Conservation (phyloP, 1,140 invertebrate genomes). For the Brachionus koreanus region DNA sequence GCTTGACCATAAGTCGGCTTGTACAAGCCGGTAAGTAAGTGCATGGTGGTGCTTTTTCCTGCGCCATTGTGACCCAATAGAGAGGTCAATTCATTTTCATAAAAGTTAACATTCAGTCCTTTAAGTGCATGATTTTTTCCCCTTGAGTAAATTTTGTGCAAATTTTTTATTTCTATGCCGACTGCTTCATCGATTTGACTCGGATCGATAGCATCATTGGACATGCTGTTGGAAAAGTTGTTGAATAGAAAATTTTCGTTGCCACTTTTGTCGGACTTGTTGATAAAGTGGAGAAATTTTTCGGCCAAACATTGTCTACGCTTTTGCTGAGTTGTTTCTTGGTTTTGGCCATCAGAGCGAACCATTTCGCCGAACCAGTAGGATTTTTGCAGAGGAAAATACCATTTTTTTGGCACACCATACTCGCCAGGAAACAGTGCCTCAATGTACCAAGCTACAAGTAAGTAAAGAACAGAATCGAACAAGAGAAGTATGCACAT, state of each 20-base stretch:
- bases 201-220: not conserved
- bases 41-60: conserved; percentile 63
- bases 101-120: conserved; percentile 64
- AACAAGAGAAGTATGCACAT: conserved; percentile 61
- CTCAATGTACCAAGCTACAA: conserved; percentile 65
- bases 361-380: conserved; percentile 61
- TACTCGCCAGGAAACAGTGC: conserved; percentile 65
- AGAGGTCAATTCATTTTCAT: conserved; percentile 65
- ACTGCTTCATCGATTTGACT: conserved; percentile 49
- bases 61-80: conserved; percentile 67
- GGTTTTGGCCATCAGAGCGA: not conserved
- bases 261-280: not conserved
- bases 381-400: conserved; percentile 57
- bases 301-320: not conserved
- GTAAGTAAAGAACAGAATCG: conserved; percentile 60
- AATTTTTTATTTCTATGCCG: conserved; percentile 65
- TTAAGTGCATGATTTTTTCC: conserved; percentile 64
- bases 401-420: conserved; percentile 61
- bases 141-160: conserved; percentile 63
- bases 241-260: not conserved
- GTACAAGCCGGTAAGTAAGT: conserved; percentile 69
- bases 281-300: not conserved
- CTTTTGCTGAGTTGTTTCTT: not conserved
- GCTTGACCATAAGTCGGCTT: conserved; percentile 64
- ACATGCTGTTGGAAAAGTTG: not conserved